Base-by-base conservation (phyloP, 2,888 invertebrate species). In the Augochlorella aurata region DNA sequence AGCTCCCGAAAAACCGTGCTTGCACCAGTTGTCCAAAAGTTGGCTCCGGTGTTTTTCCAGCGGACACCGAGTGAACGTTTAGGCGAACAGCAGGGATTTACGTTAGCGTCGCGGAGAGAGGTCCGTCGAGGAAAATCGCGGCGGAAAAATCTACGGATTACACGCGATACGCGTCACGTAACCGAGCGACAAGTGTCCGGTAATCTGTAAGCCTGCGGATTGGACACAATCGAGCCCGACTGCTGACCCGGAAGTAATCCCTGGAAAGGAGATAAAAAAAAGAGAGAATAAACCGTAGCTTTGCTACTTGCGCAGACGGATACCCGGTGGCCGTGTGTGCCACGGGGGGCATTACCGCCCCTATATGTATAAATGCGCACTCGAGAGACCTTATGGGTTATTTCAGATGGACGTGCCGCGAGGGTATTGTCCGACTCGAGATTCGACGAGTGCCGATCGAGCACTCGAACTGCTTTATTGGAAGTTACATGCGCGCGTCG, bases 231-330 rank as follows among this genome's bases (percentile, higher is more conserved):
- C 84, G 85, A 65, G 81, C 74, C 72, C 79, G 85, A 84, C 85
- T 85, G 79, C 82, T 89, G 89, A 91, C 89, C 89, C 86, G 81
- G 87, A 90, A 91, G 80, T 90, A 90, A 91, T 90, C 91, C 87
- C 79, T 61, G 79, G 70, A 81, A 86, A 87, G 88, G 85, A 87
- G 88, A 89, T 89, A 87, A 83, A 82, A 79, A 67, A 50, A 50
- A 63, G 5, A 9, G 0, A 12, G 8, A 16, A 24, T 24, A 14
- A 24, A 74, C 21, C 38, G 65, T 61, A 63, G 73, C 65, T 44
- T 47, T 24, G 54, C 50, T 72, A 74, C 79, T 81, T 54, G 78
- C 61, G 67, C 45, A 50, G 10, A 16, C 61, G 58, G 21, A 58
- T 58, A 58, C 24, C 67, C 50, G 67, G 77, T 74, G 79, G 77